Evolutionary conservation across 2,113 vertebrate species (phyloP).

Genomic region (Gallinago media): DNA sequence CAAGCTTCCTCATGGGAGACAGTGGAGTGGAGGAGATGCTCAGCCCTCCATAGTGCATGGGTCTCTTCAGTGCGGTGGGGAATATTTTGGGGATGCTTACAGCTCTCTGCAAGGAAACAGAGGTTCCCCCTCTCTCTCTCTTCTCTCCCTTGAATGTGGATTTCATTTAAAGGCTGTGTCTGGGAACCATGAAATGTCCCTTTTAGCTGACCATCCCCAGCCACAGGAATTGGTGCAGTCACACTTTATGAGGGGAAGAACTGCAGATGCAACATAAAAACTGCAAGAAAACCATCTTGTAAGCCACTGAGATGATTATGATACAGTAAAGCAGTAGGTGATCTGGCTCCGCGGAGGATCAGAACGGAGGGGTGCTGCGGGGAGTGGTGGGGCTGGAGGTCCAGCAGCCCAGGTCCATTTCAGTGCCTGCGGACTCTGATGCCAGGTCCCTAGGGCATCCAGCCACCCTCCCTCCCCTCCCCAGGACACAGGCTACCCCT

Average conservation of each 20-base stretch:
- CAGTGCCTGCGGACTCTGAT: neutral
- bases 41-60: neutral
- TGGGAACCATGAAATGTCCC: neutral
- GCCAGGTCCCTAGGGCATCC: neutral
- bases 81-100: accelerated
- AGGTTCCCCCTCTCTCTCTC: neutral
- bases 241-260: neutral
- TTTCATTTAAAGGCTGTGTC: neutral
- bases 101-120: neutral
- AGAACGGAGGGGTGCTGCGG: neutral
- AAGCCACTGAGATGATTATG: neutral
- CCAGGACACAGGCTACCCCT: neutral
- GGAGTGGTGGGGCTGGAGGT: neutral
- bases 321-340: neutral
- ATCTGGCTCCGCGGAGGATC: neutral
- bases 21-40: neutral
- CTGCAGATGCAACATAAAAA: constrained; percentile 1
- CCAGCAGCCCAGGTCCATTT: neutral
- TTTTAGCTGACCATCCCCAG: neutral
- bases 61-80: neutral
- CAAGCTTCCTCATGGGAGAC: neutral
- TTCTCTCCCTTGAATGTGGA: neutral
- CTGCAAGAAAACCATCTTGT: neutral
- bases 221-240: constrained; percentile 18
- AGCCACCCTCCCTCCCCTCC: neutral